These are phyloP conservation scores for Stomatorhinus walkeri DNA, from an alignment of 2,797 vertebrate species.

Conservation along the genomic window DNA sequence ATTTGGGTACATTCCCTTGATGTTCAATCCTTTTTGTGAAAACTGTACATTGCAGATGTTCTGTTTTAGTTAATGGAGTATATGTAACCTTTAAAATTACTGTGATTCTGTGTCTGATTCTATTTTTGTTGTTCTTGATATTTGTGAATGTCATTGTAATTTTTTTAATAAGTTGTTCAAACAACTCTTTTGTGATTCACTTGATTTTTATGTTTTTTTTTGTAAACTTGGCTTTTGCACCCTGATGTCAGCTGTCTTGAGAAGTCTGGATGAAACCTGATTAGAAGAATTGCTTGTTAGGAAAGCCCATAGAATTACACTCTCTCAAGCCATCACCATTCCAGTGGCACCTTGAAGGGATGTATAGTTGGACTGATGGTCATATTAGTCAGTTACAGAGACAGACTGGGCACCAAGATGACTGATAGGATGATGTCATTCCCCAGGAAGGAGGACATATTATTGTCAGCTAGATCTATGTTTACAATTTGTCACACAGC, in stretches of 20 bases:
- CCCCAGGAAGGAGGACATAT: constrained; percentile 10
- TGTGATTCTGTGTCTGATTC: background rate
- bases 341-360: background rate
- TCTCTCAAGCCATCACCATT: background rate
- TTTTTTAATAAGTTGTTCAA: background rate
- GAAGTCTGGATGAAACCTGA: constrained; percentile 11
- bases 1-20: background rate
- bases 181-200: background rate
- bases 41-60: background rate
- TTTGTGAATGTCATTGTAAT: background rate
- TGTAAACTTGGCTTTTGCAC: background rate
- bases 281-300: background rate
- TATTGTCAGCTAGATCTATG: constrained; percentile 11
- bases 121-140: background rate
- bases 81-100: background rate
- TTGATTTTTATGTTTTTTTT: background rate
- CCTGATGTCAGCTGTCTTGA: background rate
- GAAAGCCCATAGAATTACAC: background rate
- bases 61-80: background rate
- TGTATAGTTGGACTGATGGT: background rate
- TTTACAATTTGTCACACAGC: constrained; percentile 3
- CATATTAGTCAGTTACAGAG: constrained; percentile 5
- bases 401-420: background rate
- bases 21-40: background rate
- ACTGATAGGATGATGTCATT: background rate